phyloP scores from a whole-genome alignment of 2,113 vertebrate species.

The Chaetops frenatus region DNA sequence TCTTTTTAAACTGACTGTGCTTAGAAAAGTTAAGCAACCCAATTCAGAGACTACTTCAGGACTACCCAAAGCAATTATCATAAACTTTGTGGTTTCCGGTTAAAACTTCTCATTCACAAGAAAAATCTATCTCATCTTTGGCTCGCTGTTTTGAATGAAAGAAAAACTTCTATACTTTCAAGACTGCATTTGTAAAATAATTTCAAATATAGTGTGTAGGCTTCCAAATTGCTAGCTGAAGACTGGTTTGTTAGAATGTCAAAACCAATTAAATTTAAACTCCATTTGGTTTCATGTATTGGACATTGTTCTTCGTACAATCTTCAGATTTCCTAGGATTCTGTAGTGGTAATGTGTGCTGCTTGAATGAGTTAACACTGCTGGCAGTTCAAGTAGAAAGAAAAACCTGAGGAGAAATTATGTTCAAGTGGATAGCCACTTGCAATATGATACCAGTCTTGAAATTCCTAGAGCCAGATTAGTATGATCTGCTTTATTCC shows the following conservation, averaged over 20 bases:
- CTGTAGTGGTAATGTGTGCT: neutral
- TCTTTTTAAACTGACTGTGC: neutral
- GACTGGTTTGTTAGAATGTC: neutral
- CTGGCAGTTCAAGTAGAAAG: slow-evolving; percentile 39
- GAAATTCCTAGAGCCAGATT: slow-evolving; percentile 57
- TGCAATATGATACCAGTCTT: slow-evolving; percentile 53
- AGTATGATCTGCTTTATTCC: slow-evolving; percentile 32
- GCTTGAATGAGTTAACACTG: slow-evolving; percentile 42
- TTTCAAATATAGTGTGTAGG: neutral
- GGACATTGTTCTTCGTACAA: neutral
- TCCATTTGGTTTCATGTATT: neutral
- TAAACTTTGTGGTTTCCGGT: neutral
- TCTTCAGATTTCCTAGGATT: neutral
- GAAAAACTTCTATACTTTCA: neutral
- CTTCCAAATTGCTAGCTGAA: neutral
- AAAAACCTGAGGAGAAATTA: slow-evolving; percentile 58
- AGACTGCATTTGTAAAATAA: neutral
- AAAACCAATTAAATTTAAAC: neutral
- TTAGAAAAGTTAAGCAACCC: neutral
- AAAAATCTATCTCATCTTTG: neutral
- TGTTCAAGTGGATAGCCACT: slow-evolving; percentile 31
- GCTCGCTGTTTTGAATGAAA: neutral
- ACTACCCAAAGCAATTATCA: neutral
- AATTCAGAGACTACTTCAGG: neutral
- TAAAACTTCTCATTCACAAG: neutral